Conservation (phyloP, 2,113 vertebrate species). For the Forbesichthys agassizii region DNA sequence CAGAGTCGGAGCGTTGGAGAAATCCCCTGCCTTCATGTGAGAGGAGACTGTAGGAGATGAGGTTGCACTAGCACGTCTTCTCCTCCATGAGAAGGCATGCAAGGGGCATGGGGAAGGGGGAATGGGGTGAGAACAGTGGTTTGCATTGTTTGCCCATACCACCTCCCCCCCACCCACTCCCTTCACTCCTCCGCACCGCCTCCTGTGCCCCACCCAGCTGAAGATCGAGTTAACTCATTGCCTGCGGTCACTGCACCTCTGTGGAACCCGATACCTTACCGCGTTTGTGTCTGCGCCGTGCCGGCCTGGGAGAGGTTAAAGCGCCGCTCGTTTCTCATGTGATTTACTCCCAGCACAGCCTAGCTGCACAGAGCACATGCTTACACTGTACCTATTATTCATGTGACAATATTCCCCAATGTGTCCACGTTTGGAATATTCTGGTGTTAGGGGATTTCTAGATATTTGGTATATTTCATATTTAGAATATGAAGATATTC, state of each 20-base stretch:
- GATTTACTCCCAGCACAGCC: slow-evolving; percentile 48
- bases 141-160: slow-evolving; percentile 64
- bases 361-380: slow-evolving; percentile 22
- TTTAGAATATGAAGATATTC: too few species aligned
- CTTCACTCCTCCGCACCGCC: background rate
- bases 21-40: slow-evolving; percentile 74
- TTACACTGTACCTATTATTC: too few species aligned
- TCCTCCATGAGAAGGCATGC: slow-evolving; percentile 61
- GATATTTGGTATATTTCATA: too few species aligned
- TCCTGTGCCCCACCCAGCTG: slow-evolving; percentile 64
- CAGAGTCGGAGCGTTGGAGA: slow-evolving; percentile 56
- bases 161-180: slow-evolving; percentile 6
- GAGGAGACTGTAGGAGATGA: slow-evolving; percentile 70
- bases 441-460: too few species aligned
- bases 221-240: slow-evolving; percentile 75
- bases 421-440: too few species aligned
- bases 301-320: slow-evolving; percentile 56
- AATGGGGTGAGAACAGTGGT: slow-evolving; percentile 72
- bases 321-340: slow-evolving; percentile 32
- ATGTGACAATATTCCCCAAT: too few species aligned
- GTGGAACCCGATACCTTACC: slow-evolving; percentile 63
- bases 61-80: slow-evolving; percentile 75
- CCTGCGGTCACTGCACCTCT: slow-evolving; percentile 71
- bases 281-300: slow-evolving; percentile 19
- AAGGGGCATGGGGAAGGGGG: background rate